Evolutionary conservation across 2,888 invertebrate species (phyloP), one percentile per base, ranked within the genome.

Genomic region (Drosophila rellima): DNA sequence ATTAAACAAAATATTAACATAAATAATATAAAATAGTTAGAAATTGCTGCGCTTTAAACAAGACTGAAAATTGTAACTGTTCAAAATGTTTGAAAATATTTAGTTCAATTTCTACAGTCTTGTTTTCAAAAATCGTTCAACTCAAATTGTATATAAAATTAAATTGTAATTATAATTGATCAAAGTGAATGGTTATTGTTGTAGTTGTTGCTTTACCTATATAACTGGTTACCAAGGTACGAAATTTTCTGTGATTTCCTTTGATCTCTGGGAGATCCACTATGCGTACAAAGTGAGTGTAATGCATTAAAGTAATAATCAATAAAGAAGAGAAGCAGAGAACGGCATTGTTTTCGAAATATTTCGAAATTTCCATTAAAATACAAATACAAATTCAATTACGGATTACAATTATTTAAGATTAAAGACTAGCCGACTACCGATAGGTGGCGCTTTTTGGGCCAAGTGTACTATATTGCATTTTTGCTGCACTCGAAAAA

Each of bases 241-340:
- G 96, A 97, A 99, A 99, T 96, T 98, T 98, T 95, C 97, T 97
- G 95, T 98, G 98, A 94, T 98, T 98, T 94, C 98, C 98, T 95
- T 98, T 98, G 94, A 98, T 97, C 95, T 98, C 98, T 94, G 98
- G 98, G 94, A 98, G 96, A 96, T 98, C 98, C 97, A 98, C 98
- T 98, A 91, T 91, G 90, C 87, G 77, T 79, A 74, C 71, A 67
- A 67, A 57, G 68, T 62, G 80, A 73, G 74, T 78, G 74, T 78
- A 72, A 87, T 93, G 93, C 92, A 90, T 92, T 93, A 93, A 80
- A 68, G 74, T 66, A 85, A 82, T 55, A 73, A 70, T 70, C n/a
- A 56, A 77, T 70, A 57, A 70, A 63, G 75, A 78, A 84, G 78
- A 80, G 42, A 84, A 84, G 85, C 83, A 79, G 71, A 87, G 70